phyloP scores from a whole-genome alignment of 2,113 vertebrate species.

The Hystrix cristata region DNA sequence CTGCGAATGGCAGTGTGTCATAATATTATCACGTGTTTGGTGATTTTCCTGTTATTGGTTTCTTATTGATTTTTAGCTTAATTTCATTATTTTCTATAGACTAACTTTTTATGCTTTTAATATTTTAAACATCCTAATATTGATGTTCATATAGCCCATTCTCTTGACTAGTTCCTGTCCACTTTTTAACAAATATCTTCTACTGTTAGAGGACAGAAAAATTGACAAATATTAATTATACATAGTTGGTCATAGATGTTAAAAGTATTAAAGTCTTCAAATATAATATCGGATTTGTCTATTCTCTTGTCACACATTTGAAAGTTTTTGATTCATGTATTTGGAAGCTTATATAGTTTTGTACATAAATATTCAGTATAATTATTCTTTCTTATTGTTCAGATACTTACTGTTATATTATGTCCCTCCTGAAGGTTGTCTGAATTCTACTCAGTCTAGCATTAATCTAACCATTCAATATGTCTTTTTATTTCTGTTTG shows the following conservation, averaged over 20 bases:
- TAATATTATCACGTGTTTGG: background rate
- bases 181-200: background rate
- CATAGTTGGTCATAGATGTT: background rate
- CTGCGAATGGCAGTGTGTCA: background rate
- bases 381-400: background rate
- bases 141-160: background rate
- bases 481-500: background rate
- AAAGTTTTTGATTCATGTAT: too few relatives aligned
- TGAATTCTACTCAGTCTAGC: background rate
- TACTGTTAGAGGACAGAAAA: background rate
- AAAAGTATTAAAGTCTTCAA: background rate
- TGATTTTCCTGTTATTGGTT: background rate
- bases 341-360: too few relatives aligned
- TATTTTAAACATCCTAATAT: background rate
- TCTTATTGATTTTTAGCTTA: too few relatives aligned
- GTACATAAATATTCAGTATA: background rate
- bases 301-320: background rate
- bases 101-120: background rate
- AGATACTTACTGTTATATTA: background rate
- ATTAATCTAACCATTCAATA: background rate
- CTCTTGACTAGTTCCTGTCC: background rate
- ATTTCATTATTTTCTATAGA: background rate
- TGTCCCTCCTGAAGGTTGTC: background rate
- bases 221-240: background rate
- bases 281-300: too few relatives aligned